These are phyloP conservation scores for Anthophora plumipes DNA, from an alignment of 2,888 invertebrate genomes.

Conservation along the genomic window DNA sequence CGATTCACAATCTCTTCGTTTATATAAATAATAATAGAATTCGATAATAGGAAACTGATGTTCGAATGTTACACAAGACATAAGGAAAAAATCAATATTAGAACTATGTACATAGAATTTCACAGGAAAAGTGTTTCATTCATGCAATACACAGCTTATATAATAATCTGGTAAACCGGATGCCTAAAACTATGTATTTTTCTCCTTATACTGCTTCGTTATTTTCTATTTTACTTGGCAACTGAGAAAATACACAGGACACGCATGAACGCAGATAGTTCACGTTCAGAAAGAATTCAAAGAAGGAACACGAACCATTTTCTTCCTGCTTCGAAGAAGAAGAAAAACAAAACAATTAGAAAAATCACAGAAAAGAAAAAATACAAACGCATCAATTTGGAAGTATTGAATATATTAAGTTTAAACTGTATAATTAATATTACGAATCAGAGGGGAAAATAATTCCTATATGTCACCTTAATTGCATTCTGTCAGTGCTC, in stretches of 20 bases:
- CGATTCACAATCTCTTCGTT: no score
- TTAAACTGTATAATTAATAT: no score
- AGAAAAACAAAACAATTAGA: neutral
- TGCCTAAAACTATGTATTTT: conserved; percentile 30
- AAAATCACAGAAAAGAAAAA: neutral
- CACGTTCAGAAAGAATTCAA: neutral
- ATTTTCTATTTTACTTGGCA: neutral
- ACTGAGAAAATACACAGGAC: conserved; percentile 1
- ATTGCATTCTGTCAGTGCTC: no score
- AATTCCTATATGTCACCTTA: no score
- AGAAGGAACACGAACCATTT: neutral
- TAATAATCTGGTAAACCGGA: conserved; percentile 20
- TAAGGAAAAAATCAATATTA: neutral
- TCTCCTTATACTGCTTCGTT: conserved; percentile 8
- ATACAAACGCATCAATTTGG: no score
- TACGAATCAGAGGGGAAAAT: no score
- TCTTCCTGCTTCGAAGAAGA: neutral
- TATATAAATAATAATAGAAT: no score
- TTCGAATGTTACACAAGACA: neutral
- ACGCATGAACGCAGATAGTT: conserved; percentile 7
- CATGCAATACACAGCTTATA: neutral
- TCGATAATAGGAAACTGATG: neutral
- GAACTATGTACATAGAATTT: neutral
- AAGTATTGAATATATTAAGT: no score
- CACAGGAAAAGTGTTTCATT: neutral